Conservation (phyloP, 2,888 invertebrate genomes). For the Synergus laeviventris region DNA sequence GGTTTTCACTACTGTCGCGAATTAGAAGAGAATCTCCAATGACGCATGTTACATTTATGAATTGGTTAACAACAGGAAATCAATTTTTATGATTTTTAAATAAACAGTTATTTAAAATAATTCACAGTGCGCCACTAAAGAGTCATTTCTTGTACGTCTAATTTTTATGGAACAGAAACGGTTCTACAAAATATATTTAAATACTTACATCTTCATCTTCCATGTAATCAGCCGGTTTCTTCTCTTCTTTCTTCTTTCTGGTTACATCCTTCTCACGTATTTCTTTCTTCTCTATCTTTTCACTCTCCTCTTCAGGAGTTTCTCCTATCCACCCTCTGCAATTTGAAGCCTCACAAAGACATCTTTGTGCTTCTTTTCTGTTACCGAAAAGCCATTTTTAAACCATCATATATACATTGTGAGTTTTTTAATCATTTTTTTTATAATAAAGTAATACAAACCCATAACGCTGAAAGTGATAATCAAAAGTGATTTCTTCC, state of each 20-base stretch:
- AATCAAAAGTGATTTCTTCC: slow-evolving; percentile 99
- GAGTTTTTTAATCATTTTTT: slow-evolving; percentile 28
- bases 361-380: slow-evolving; percentile 96
- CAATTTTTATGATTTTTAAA: slow-evolving; percentile 13
- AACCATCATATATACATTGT: slow-evolving; percentile 29
- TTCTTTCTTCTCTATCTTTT: slow-evolving; percentile 58
- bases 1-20: slow-evolving; percentile 31
- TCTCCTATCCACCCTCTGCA: slow-evolving; percentile 98
- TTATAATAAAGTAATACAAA: slow-evolving; percentile 71
- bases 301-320: slow-evolving; percentile 83
- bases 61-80: slow-evolving; percentile 1
- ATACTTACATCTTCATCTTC: slow-evolving; percentile 77
- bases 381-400: slow-evolving; percentile 36
- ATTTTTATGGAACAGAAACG: neutral
- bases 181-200: slow-evolving; percentile 80
- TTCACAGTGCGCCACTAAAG: slow-evolving; percentile 16
- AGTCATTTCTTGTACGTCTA: neutral
- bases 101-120: neutral
- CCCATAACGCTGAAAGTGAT: slow-evolving; percentile 98
- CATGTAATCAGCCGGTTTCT: slow-evolving; percentile 70
- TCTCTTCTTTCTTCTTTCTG: slow-evolving; percentile 72
- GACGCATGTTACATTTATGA: slow-evolving; percentile 11
- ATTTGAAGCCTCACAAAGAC: slow-evolving; percentile 92
- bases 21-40: neutral
- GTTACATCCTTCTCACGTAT: slow-evolving; percentile 65